Evolutionary conservation across 2,888 invertebrate genomes (phyloP).

Genomic region (Acanthosepion lycidas): DNA sequence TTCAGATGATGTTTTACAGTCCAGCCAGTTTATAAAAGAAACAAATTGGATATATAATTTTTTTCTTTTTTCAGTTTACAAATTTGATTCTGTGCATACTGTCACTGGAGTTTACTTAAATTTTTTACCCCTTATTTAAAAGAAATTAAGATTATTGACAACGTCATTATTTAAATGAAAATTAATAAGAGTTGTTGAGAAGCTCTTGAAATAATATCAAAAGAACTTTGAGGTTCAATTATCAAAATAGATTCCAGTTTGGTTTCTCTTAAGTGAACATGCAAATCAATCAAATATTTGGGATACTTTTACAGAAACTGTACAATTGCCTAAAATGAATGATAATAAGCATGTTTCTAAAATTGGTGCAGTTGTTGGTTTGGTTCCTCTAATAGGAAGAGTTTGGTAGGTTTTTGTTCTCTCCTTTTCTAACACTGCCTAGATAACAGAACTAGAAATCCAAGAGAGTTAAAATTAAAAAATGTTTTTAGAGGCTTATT

Average conservation of each 20-base stretch:
- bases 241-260: neutral
- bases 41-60: neutral
- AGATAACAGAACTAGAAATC: neutral
- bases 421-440: neutral
- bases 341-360: neutral
- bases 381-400: neutral
- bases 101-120: too few species aligned
- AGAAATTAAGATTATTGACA: neutral
- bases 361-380: neutral
- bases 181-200: neutral
- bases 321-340: neutral
- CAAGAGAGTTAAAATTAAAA: neutral
- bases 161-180: neutral
- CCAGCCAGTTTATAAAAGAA: neutral
- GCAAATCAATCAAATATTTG: neutral
- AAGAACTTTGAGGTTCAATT: neutral
- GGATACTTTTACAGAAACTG: neutral
- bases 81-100: neutral
- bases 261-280: neutral
- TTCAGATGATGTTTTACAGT: neutral
- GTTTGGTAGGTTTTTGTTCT: neutral
- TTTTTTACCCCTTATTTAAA: neutral
- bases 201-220: neutral
- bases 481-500: neutral
- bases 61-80: neutral